Conservation (phyloP, 2,888 invertebrate genomes). For the Tachina grossa region DNA sequence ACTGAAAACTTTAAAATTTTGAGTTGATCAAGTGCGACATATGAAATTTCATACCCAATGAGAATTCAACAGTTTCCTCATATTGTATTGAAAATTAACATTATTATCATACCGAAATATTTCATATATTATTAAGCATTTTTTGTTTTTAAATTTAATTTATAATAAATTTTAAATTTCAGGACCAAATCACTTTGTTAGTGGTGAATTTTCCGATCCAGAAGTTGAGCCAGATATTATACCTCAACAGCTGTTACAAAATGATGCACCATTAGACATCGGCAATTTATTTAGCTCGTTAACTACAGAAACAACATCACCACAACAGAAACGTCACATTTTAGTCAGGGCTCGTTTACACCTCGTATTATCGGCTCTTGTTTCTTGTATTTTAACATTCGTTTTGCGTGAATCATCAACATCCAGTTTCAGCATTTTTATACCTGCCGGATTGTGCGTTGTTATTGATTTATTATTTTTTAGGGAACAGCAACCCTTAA, state of each 20-base stretch:
- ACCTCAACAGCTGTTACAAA: conserved; percentile 55
- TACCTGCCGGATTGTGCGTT: conserved; percentile 67
- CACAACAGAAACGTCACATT: conserved; percentile 64
- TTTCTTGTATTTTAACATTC: conserved; percentile 60
- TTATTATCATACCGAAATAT: no score
- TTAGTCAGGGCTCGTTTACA: conserved; percentile 66
- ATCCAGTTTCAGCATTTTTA: conserved; percentile 63
- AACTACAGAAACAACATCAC: conserved; percentile 19
- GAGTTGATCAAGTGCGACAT: no score
- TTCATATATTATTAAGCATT: no score
- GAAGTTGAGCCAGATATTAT: conserved; percentile 72
- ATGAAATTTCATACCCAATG: no score
- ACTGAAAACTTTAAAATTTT: no score
- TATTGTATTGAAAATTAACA: no score
- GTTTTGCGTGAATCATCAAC: conserved; percentile 36
- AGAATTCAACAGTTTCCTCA: no score
- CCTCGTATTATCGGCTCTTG: conserved; percentile 64
- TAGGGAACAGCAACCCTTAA: conserved; percentile 66
- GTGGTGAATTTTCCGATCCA: conserved; percentile 71
- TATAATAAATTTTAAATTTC: no score
- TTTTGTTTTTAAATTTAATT: neutral
- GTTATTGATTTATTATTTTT: conserved; percentile 69
- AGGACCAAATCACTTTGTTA: conserved; percentile 57
- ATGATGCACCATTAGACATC: conserved; percentile 31
- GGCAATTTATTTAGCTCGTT: conserved; percentile 43